phyloP scores from a whole-genome alignment of 2,797 vertebrate genomes.

The Sebastes aleutianus region DNA sequence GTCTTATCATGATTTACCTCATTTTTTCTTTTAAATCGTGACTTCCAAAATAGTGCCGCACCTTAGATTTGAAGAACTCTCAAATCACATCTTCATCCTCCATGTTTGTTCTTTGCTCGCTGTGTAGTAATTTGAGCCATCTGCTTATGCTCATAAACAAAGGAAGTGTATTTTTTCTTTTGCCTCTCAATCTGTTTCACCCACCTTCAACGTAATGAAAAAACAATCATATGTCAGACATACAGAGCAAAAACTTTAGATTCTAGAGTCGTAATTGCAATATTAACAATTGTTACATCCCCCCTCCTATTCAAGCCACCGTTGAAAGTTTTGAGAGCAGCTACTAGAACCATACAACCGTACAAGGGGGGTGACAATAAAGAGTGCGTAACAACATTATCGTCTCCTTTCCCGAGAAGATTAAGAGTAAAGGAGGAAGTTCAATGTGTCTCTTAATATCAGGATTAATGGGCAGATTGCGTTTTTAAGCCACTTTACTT shows the following conservation, averaged over 20 bases:
- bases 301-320: not conserved
- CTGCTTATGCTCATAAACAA: slow-evolving; percentile 1
- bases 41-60: not conserved
- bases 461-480: not conserved
- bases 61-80: not conserved
- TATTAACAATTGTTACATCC: not conserved
- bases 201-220: not conserved
- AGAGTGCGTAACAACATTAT: not conserved
- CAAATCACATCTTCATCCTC: not conserved
- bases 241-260: not conserved
- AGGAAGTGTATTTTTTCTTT: not conserved
- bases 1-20: not conserved
- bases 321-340: not conserved
- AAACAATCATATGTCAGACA: not conserved
- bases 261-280: not conserved
- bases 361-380: not conserved
- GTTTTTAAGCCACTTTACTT: not conserved
- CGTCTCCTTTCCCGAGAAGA: not conserved
- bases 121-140: not conserved
- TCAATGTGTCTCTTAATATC: not conserved
- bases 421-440: not conserved
- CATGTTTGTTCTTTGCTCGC: not conserved
- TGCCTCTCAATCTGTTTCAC: not conserved
- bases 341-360: not conserved
- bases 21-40: not conserved